phyloP scores from a whole-genome alignment of 2,797 vertebrate species.

The Muscicapa striata region DNA sequence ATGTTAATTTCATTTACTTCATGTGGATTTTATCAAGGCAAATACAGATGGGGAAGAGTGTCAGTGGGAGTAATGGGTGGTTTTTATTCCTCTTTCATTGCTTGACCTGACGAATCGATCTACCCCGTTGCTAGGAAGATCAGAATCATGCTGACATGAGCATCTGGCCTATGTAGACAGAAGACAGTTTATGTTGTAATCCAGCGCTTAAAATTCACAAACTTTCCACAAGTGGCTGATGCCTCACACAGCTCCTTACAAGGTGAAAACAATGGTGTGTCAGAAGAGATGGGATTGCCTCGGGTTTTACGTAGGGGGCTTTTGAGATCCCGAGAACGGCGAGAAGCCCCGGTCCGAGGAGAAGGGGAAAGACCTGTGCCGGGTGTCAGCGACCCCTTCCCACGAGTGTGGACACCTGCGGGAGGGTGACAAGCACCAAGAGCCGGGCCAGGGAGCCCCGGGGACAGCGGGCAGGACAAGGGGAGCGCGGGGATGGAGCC shows the following conservation, averaged over 20 bases:
- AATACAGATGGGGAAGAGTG: neutral
- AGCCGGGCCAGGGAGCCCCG: neutral
- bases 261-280: neutral
- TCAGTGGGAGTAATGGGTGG: neutral
- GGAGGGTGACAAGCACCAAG: neutral
- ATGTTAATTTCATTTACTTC: neutral
- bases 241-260: neutral
- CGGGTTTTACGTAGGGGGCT: neutral
- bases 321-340: neutral
- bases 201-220: neutral
- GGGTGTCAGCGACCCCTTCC: neutral
- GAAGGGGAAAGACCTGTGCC: neutral
- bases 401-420: neutral
- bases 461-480: neutral
- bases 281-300: neutral
- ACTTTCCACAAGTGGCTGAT: neutral
- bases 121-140: neutral
- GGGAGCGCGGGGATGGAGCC: neutral
- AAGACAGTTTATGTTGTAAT: neutral
- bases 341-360: neutral
- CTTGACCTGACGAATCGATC: neutral
- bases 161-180: neutral
- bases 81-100: neutral
- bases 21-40: constrained; percentile 17
- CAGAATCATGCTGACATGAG: neutral